Evolutionary conservation across 2,797 vertebrate genomes (phyloP).

Genomic region (Lophura swinhoii): DNA sequence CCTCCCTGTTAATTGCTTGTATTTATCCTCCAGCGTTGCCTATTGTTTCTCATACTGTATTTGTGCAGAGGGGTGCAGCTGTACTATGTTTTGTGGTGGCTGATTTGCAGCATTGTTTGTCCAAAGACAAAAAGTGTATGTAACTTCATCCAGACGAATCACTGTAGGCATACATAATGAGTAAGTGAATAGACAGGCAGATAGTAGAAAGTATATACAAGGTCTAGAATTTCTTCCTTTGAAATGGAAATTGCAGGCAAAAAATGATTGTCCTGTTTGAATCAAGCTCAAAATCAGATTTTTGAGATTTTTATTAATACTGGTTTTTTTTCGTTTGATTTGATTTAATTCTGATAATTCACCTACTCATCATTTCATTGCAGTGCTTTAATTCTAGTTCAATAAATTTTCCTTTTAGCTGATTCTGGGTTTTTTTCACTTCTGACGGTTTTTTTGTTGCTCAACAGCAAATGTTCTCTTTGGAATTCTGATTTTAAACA

Average conservation of each 20-base stretch:
- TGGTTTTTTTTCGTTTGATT: not conserved
- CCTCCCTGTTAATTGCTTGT: not conserved
- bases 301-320: not conserved
- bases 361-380: not conserved
- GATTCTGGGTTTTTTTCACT: not conserved
- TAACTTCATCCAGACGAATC: not conserved
- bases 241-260: conserved; percentile 12
- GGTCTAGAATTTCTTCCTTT: not conserved
- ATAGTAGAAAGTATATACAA: not conserved
- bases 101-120: conserved; percentile 6
- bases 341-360: conserved; percentile 13
- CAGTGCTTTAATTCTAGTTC: not conserved
- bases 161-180: not conserved
- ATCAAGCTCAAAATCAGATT: not conserved
- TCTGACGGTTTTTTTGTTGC: conserved; percentile 39
- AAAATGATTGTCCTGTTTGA: not conserved
- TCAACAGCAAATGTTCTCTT: conserved; percentile 37
- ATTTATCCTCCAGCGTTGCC: not conserved
- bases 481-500: conserved; percentile 44
- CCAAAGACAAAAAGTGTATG: not conserved
- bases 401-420: not conserved
- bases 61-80: not conserved
- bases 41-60: not conserved
- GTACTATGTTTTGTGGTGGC: not conserved
- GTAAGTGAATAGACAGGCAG: not conserved